Percentiles rank a stretch among this genome's conserved stretches.
phyloP scores from a whole-genome alignment of 1,140 invertebrate genomes.

The Diploscapter pachys region DNA sequence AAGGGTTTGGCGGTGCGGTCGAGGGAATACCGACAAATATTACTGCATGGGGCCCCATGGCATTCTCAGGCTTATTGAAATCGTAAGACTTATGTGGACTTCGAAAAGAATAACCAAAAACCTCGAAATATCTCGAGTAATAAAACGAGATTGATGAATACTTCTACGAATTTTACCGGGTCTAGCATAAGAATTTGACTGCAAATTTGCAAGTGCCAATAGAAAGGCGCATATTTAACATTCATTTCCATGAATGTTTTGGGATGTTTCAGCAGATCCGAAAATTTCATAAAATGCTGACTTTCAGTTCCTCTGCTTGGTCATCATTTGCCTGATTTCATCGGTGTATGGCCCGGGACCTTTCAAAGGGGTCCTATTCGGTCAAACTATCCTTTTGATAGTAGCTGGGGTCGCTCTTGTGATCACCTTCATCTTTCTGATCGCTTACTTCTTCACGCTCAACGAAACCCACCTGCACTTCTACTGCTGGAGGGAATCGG shows the following conservation, averaged over 20 bases:
- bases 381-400: slow-evolving; percentile 53
- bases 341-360: slow-evolving; percentile 56
- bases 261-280: no score
- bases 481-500: slow-evolving; percentile 49
- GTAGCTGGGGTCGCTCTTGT: slow-evolving; percentile 49
- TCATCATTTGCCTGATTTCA: slow-evolving; percentile 52
- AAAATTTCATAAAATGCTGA: neutral
- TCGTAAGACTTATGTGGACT: slow-evolving; percentile 37
- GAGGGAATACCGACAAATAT: slow-evolving; percentile 38
- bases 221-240: neutral
- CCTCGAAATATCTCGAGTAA: neutral
- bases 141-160: neutral
- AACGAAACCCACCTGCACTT: slow-evolving; percentile 51
- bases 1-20: slow-evolving; percentile 33
- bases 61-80: slow-evolving; percentile 52
- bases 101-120: no score
- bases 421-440: slow-evolving; percentile 54
- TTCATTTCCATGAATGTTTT: neutral
- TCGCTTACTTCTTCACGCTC: slow-evolving; percentile 53
- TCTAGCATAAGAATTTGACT: neutral
- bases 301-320: slow-evolving; percentile 52
- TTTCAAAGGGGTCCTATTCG: slow-evolving; percentile 58
- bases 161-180: slow-evolving; percentile 1
- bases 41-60: slow-evolving; percentile 51
- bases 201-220: neutral